Percentiles rank a stretch among this genome's conserved stretches.
Conservation (phyloP, 1,140 invertebrate species). For the Drosophila pandora region DNA sequence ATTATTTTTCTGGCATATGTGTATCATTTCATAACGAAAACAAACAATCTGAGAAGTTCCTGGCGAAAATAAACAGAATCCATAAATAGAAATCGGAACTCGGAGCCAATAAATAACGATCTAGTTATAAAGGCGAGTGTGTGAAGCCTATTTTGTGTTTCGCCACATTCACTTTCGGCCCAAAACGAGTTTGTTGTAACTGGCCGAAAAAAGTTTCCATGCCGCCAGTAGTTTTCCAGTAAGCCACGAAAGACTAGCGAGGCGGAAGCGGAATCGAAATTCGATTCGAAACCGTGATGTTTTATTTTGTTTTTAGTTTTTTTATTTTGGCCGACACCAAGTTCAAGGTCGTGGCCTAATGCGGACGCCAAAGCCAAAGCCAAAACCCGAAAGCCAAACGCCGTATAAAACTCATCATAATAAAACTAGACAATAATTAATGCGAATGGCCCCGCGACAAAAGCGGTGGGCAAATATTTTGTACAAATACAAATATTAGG, state of each 20-base stretch:
- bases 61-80: background rate
- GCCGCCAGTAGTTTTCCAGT: constrained; percentile 35
- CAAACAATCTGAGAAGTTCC: background rate
- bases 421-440: constrained; percentile 65
- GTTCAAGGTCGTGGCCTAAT: constrained; percentile 52
- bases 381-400: background rate
- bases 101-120: constrained; percentile 16
- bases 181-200: constrained; percentile 26
- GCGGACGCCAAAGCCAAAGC: constrained; percentile 7
- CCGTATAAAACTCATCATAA: constrained; percentile 43
- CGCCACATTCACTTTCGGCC: constrained; percentile 40
- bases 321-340: constrained; percentile 19
- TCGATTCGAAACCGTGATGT: constrained; percentile 13
- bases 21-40: background rate
- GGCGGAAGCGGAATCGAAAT: constrained; percentile 35
- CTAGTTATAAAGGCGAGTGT: constrained; percentile 5
- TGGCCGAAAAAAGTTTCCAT: constrained; percentile 41
- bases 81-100: constrained; percentile 1
- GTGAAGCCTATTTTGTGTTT: constrained; percentile 7
- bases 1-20: background rate
- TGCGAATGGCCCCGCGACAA: constrained; percentile 75
- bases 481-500: constrained; percentile 24
- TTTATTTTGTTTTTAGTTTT: background rate
- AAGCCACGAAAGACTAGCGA: background rate
- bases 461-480: constrained; percentile 55